Evolutionary conservation across 92 coral and sea anemone genomes (phyloP).

Genomic region (Montipora capitata): DNA sequence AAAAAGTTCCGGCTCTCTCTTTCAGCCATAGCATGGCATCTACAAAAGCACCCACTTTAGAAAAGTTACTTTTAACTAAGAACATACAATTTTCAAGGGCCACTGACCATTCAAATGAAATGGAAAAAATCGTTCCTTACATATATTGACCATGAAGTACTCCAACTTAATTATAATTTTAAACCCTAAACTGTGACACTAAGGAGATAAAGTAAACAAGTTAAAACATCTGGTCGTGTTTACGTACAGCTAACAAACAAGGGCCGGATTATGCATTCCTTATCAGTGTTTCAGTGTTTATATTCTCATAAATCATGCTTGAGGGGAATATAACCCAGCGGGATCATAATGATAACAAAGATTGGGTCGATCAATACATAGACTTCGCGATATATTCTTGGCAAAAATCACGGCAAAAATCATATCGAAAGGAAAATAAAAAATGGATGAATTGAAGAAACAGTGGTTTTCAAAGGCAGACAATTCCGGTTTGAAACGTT

Average conservation of each 20-base stretch:
- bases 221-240: constrained; percentile 6
- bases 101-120: neutral
- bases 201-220: neutral
- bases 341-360: constrained; percentile 6
- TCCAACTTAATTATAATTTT: neutral
- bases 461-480: neutral
- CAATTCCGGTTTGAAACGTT: neutral
- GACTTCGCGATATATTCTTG: neutral
- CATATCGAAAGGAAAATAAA: neutral
- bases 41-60: too few species aligned
- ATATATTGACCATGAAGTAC: neutral
- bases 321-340: constrained; percentile 27
- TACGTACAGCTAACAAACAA: neutral
- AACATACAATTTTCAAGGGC: too few species aligned
- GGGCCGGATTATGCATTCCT: constrained; percentile 1
- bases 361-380: neutral
- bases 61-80: too few species aligned
- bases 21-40: too few species aligned
- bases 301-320: constrained; percentile 2
- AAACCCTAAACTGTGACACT: neutral
- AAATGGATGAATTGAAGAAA: neutral
- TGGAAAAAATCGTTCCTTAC: neutral
- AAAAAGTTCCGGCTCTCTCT: too few species aligned
- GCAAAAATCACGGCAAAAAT: neutral
- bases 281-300: neutral